These are phyloP conservation scores for Deroptyus accipitrinus DNA, from an alignment of 2,113 vertebrate genomes.

Conservation along the genomic window DNA sequence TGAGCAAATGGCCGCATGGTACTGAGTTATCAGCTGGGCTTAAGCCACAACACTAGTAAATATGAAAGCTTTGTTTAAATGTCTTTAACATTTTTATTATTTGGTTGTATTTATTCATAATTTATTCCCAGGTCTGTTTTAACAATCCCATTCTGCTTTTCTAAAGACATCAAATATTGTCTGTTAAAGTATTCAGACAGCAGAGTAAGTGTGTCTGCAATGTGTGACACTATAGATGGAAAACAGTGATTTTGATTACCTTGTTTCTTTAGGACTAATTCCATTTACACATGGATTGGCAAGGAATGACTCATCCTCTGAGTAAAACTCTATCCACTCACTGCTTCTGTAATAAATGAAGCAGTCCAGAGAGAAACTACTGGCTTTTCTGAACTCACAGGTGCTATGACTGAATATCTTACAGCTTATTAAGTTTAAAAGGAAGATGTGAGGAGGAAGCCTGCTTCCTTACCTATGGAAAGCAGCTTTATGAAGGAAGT, in stretches of 20 bases:
- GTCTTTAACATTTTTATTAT: background rate
- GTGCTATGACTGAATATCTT: background rate
- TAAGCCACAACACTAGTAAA: background rate
- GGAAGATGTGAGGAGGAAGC: background rate
- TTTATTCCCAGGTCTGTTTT: background rate
- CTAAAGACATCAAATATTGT: background rate
- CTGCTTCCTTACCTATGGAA: background rate
- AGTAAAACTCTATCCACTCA: no score
- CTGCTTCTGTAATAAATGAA: background rate
- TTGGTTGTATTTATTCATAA: background rate
- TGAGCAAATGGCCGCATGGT: background rate
- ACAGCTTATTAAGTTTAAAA: background rate
- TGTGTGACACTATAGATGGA: accelerated
- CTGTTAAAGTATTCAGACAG: background rate
- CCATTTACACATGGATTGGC: background rate
- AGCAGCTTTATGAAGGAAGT: background rate
- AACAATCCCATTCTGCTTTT: background rate
- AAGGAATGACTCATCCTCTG: background rate
- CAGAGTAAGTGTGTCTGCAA: background rate
- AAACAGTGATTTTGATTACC: background rate
- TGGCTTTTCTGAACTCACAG: background rate
- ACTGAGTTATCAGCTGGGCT: background rate
- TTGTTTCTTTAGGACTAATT: background rate
- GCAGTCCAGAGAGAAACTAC: background rate
- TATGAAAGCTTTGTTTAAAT: accelerated